Evolutionary conservation across 2,113 vertebrate species (phyloP), one percentile per base, ranked within the genome.

Genomic region (Galemys pyrenaicus): DNA sequence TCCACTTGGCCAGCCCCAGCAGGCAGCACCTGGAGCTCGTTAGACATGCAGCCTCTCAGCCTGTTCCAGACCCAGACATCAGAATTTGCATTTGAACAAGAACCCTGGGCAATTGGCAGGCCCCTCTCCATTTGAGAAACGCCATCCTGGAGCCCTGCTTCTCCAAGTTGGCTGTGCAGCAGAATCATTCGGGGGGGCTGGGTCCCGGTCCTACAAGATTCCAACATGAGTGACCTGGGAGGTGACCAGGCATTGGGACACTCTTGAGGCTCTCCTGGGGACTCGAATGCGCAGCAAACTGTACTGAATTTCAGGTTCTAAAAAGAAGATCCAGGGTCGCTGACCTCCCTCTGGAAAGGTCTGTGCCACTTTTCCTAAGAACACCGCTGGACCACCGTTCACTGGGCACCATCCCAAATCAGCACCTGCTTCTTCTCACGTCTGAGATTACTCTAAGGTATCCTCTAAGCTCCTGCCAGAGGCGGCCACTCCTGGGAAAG

Each of bases 371-470:
- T 82, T 83, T 35, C 56, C 37, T 37, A 75, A 85, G 79, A 73
- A 44, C 81, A 64, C 37, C 3, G 58, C 12, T 12, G 49, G 32
- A 35, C 65, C 74, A 44, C 11, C 62, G 20, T 68, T 41, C 3
- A 0, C 71, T 15, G 24, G 10, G 32, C 30, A 41, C 62, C 32
- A 3, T 46, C 20, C 60, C 65, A 56, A 19, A 9, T 35, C 80
- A 41, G 46, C 6, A 39, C 88, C 41, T 65, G 68, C 37, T 41
- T 89, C 89, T 44, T 39, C 64, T 71, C 20, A 0, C 1, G 12
- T 16, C 44, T 62, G 28, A 15, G 37, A 15, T 30, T 39, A 15
- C 11, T 13, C 46, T 26, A 17, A 0, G 0, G 1, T 20, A n/a
- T 26, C 19, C 67, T 51, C 73, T 26, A 24, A 46, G 16, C 32